A percentile compares a stretch with the other conserved stretches of the same genome.
These are phyloP conservation scores for Melanotaenia pygmaea DNA, from an alignment of 2,797 vertebrate genomes.

Conservation along the genomic window DNA sequence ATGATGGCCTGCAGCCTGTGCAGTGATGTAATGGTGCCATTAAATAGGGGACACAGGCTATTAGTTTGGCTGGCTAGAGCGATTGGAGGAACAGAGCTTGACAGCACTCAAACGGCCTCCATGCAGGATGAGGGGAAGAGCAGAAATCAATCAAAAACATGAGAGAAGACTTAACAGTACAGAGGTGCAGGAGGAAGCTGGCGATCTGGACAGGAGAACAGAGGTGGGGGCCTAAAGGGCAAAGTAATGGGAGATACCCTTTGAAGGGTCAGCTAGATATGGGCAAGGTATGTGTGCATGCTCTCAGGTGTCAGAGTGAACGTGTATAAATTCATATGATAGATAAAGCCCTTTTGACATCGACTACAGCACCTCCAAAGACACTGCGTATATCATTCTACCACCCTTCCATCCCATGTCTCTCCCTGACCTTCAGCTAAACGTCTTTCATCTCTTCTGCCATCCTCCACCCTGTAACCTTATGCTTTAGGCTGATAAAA, in stretches of 20 bases:
- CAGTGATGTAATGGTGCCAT: slow-evolving; percentile 77
- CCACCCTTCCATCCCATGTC: slow-evolving; percentile 19
- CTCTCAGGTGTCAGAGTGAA: slow-evolving; percentile 11
- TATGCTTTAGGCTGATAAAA: slow-evolving; percentile 8
- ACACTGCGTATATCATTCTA: slow-evolving; percentile 43
- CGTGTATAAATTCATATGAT: slow-evolving; percentile 34
- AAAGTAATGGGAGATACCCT: slow-evolving; percentile 2
- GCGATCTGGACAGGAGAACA: slow-evolving; percentile 20
- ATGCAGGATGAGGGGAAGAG: slow-evolving; percentile 55
- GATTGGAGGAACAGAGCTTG: slow-evolving; percentile 57
- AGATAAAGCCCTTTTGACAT: slow-evolving; percentile 53
- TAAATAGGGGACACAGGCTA: slow-evolving; percentile 78
- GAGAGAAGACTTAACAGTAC: slow-evolving; percentile 45
- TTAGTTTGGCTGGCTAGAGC: slow-evolving; percentile 73
- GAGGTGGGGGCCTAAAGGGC: slow-evolving; percentile 11
- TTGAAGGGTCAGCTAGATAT: not conserved
- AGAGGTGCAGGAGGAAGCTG: slow-evolving; percentile 8
- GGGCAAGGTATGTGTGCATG: slow-evolving; percentile 23
- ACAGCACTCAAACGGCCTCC: slow-evolving; percentile 75
- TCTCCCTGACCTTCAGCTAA: slow-evolving; percentile 50
- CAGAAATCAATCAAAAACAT: slow-evolving; percentile 71
- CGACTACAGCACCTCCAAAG: slow-evolving; percentile 18
- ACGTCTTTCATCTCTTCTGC: slow-evolving; percentile 25
- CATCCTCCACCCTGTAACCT: slow-evolving; percentile 8
- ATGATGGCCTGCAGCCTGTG: slow-evolving; percentile 62